Percentiles rank a stretch among this genome's conserved stretches.
These are phyloP conservation scores for Dipodomys spectabilis DNA, from an alignment of 2,113 vertebrate species.

Conservation along the genomic window DNA sequence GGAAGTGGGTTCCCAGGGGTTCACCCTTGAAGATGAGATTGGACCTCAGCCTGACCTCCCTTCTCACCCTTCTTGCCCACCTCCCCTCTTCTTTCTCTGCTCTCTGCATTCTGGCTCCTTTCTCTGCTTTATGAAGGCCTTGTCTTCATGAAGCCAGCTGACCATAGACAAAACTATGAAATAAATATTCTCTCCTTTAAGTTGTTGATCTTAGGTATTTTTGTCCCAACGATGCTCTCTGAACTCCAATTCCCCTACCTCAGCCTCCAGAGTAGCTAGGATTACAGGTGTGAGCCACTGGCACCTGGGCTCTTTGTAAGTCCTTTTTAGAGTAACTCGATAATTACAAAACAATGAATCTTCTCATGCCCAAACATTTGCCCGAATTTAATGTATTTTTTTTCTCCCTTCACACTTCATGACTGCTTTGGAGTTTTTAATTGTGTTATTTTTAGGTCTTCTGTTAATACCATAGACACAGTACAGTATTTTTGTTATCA, in stretches of 20 bases:
- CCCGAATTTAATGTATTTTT: neutral
- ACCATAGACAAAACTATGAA: neutral
- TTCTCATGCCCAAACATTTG: neutral
- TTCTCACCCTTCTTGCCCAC: neutral
- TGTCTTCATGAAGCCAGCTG: neutral
- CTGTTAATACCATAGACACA: neutral
- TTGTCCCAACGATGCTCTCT: neutral
- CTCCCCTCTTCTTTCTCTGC: too few species aligned
- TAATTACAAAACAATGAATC: neutral
- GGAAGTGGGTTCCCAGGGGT: too few species aligned
- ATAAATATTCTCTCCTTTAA: neutral
- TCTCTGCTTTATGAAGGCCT: too few species aligned
- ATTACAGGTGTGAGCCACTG: too few species aligned
- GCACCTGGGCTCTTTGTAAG: neutral
- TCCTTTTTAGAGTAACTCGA: neutral
- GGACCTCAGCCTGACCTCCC: too few species aligned
- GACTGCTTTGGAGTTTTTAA: neutral
- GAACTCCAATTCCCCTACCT: too few species aligned
- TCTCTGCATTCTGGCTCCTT: neutral
- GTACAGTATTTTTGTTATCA: neutral
- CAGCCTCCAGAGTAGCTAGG: too few species aligned
- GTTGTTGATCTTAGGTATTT: neutral
- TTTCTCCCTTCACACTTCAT: neutral
- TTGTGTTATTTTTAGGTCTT: neutral
- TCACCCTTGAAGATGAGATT: too few species aligned